These are phyloP conservation scores for Magallana gigas DNA, from an alignment of 1,140 invertebrate species.

Conservation along the genomic window DNA sequence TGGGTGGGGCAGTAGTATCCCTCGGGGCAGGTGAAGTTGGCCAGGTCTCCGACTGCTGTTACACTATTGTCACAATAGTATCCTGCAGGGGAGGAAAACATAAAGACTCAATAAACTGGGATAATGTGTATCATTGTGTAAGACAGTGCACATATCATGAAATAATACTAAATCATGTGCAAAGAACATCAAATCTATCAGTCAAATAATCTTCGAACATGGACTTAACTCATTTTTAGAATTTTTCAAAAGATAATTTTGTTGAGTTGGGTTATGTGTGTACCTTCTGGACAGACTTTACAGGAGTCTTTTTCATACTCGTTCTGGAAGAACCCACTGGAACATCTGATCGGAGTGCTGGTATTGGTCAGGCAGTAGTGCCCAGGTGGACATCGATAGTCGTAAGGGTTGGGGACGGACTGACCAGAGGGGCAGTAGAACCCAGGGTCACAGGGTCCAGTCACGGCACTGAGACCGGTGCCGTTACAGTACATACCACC, in stretches of 20 bases:
- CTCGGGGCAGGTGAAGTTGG: slow-evolving; percentile 67
- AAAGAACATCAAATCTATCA: too few species aligned
- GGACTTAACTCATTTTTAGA: too few species aligned
- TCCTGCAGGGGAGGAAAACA: slow-evolving; percentile 59
- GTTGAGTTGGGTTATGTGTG: too few species aligned
- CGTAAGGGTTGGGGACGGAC: slow-evolving; percentile 71
- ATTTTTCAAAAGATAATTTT: too few species aligned
- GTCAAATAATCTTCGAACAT: too few species aligned
- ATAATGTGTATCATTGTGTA: too few species aligned
- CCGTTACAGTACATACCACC: slow-evolving; percentile 76
- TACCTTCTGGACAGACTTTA: slow-evolving; percentile 72
- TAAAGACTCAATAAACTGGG: not conserved
- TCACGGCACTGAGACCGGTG: slow-evolving; percentile 68
- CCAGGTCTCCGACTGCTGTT: slow-evolving; percentile 66
- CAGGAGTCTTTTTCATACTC: slow-evolving; percentile 68
- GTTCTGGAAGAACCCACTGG: slow-evolving; percentile 70
- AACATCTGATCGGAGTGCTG: slow-evolving; percentile 66
- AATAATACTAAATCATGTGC: too few species aligned
- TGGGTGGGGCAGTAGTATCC: slow-evolving; percentile 74
- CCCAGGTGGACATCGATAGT: slow-evolving; percentile 70
- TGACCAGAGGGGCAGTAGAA: slow-evolving; percentile 77
- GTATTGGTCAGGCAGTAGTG: slow-evolving; percentile 69
- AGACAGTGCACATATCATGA: too few species aligned
- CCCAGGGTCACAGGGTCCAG: slow-evolving; percentile 70
- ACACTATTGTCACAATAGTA: slow-evolving; percentile 76